These are phyloP conservation scores for Butorides virescens DNA, from an alignment of 2,113 vertebrate species.

Conservation along the genomic window DNA sequence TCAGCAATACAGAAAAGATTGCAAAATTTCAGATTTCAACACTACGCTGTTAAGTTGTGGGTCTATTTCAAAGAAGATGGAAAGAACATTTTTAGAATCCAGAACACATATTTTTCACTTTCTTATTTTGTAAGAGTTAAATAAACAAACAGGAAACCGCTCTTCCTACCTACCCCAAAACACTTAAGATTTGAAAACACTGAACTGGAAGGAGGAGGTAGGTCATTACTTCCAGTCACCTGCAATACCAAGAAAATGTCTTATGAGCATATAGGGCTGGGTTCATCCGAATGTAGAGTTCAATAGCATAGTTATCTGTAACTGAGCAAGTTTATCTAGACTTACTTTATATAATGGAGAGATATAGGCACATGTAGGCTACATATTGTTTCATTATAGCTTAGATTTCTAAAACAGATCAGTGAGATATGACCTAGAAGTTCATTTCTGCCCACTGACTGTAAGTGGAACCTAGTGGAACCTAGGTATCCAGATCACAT, in stretches of 20 bases:
- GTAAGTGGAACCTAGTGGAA: not conserved
- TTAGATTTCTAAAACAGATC: not conserved
- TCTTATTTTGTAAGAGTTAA: not conserved
- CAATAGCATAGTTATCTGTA: not conserved
- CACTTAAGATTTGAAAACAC: not conserved
- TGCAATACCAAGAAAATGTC: not conserved
- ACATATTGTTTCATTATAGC: rapidly evolving
- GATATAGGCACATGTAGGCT: not conserved
- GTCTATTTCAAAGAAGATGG: not conserved
- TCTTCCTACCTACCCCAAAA: not conserved
- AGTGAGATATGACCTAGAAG: not conserved
- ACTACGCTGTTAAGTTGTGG: not conserved
- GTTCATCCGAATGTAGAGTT: not conserved
- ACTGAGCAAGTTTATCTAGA: not conserved
- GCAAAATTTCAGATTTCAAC: slow-evolving; percentile 19
- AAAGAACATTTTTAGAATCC: not conserved
- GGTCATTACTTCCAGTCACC: not conserved
- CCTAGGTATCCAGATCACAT: not conserved
- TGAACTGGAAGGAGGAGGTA: not conserved
- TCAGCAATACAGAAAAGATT: not conserved
- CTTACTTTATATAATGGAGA: not conserved
- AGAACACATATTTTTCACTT: not conserved
- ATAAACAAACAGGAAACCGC: not conserved
- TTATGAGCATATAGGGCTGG: not conserved
- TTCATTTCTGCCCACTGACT: not conserved